These are phyloP conservation scores for Nemopilema nomurai DNA, from an alignment of 30 jellyfish, hydroid and myxozoan species.

Conservation along the genomic window DNA sequence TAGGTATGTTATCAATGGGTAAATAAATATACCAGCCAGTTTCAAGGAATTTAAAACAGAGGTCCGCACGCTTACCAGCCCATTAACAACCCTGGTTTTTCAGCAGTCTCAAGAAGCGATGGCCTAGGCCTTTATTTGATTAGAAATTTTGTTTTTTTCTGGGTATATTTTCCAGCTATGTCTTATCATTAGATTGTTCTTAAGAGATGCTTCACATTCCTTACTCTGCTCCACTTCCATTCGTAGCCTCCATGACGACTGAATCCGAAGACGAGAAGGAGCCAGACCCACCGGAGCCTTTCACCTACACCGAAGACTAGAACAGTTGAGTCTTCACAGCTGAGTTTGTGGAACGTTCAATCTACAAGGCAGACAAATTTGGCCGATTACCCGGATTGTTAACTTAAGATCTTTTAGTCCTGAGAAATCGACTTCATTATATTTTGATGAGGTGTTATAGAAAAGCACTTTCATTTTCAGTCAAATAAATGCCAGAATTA, in stretches of 20 bases:
- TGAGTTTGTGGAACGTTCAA: not conserved
- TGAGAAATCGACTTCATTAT: not conserved
- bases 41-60: too few species aligned
- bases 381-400: not conserved
- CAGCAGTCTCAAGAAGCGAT: too few species aligned
- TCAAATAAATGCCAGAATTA: not conserved
- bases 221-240: not conserved
- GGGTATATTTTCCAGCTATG: too few species aligned
- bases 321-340: not conserved
- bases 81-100: too few species aligned
- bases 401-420: not conserved
- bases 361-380: too few species aligned
- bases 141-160: too few species aligned
- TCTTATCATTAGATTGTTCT: not conserved
- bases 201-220: not conserved
- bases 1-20: too few species aligned
- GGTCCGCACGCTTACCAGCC: too few species aligned
- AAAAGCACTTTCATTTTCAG: not conserved
- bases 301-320: constrained; percentile 90
- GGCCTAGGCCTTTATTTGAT: too few species aligned
- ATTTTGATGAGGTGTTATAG: not conserved
- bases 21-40: too few species aligned
- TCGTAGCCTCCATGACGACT: constrained; percentile 79
- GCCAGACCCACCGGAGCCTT: constrained; percentile 99
- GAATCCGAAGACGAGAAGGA: constrained; percentile 93